phyloP scores from a whole-genome alignment of 2,113 vertebrate species.

The Edolisoma coerulescens region DNA sequence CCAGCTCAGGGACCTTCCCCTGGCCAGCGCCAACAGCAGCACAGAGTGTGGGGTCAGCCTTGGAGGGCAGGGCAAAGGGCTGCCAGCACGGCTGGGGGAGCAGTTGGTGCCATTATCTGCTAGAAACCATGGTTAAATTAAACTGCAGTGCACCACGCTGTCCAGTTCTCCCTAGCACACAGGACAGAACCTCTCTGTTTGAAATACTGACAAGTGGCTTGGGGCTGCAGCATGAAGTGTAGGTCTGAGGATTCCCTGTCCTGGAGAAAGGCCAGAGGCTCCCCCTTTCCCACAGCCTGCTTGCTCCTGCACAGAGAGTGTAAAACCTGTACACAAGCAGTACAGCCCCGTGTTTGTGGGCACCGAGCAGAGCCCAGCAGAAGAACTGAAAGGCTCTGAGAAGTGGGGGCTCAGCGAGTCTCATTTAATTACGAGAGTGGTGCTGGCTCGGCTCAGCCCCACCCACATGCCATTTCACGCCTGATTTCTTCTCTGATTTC shows the following conservation, averaged over 20 bases:
- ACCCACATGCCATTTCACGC: slow-evolving; percentile 66
- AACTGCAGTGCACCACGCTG: background rate
- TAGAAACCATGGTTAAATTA: background rate
- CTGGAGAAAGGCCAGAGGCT: background rate
- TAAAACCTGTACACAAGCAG: accelerated
- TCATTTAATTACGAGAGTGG: slow-evolving; percentile 44
- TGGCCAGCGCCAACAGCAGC: background rate
- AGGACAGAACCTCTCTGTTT: background rate
- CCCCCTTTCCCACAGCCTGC: background rate
- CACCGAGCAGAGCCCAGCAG: background rate
- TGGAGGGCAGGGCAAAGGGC: background rate
- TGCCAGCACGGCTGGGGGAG: accelerated
- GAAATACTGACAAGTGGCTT: background rate
- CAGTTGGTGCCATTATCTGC: background rate
- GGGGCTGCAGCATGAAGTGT: background rate
- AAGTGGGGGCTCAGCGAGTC: slow-evolving; percentile 1
- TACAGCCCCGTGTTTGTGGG: background rate
- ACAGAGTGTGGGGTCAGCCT: background rate
- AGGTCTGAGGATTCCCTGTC: background rate
- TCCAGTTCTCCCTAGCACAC: background rate
- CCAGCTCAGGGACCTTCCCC: background rate
- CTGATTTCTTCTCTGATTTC: slow-evolving; percentile 69
- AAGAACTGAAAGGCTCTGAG: background rate
- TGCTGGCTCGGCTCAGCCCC: slow-evolving; percentile 27
- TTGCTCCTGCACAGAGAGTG: background rate